Percentiles rank a stretch among this genome's conserved stretches.
These are phyloP conservation scores for Struthio camelus DNA, from an alignment of 2,113 vertebrate species.

Conservation along the genomic window DNA sequence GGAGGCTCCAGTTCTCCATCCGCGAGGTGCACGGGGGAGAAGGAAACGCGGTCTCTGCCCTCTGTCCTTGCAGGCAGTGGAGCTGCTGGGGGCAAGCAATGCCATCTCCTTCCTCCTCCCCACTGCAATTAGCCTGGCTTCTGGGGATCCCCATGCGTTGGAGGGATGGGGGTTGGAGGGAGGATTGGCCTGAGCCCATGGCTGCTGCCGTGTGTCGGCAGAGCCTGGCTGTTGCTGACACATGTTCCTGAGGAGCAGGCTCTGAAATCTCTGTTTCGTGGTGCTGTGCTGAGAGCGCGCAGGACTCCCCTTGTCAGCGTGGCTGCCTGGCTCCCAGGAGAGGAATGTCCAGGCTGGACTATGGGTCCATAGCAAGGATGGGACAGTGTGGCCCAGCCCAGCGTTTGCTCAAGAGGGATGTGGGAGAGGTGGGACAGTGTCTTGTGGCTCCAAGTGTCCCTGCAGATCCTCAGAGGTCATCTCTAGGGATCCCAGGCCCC, in stretches of 20 bases:
- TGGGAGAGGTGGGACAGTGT: background rate
- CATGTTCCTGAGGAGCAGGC: too few species aligned
- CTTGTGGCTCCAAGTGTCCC: background rate
- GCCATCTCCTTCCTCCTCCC: background rate
- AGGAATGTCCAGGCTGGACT: background rate
- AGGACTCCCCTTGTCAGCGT: too few species aligned
- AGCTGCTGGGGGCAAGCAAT: too few species aligned
- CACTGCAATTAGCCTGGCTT: background rate
- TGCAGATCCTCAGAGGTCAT: background rate
- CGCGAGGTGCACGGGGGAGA: background rate
- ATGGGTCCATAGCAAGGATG: background rate
- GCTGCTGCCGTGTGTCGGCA: background rate
- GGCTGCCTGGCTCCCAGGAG: too few species aligned
- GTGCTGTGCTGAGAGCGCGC: too few species aligned
- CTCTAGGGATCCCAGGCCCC: background rate
- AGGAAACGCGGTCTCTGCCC: background rate
- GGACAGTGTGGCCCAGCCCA: background rate
- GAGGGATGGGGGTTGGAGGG: rapidly evolving
- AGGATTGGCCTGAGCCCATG: background rate
- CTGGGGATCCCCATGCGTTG: rapidly evolving
- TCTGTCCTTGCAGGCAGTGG: too few species aligned
- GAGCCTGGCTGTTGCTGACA: background rate
- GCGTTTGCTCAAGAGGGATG: too few species aligned
- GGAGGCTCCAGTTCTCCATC: background rate
- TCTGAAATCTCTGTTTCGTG: too few species aligned